Base-by-base conservation (phyloP, 1,140 invertebrate species). In the Uloborus diversus region DNA sequence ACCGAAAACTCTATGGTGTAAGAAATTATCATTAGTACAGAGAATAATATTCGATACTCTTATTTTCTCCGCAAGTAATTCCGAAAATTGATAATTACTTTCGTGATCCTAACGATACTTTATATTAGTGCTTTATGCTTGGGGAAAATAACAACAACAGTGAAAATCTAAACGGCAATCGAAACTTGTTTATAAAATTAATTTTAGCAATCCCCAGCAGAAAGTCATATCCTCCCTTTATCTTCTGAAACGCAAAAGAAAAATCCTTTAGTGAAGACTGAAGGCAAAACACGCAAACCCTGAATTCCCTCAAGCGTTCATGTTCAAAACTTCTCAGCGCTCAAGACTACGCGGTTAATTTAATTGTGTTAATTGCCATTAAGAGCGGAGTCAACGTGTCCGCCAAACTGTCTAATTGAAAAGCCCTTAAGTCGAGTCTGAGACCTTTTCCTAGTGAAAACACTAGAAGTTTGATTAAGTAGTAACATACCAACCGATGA, bases 391-490 rank as follows among this genome's bases (percentile, higher is more conserved):
- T 9, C 30, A n/a, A 20, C 20, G 13, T 33, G 20, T 27, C 35
- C 23, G 64, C 32, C 35, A 23, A 33, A 42, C 35, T 28, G 9
- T 42, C 20, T 57, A 70, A 70, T 70, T 57, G 68, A 70, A 70
- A 57, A 70, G 68, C 30, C 68, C 68, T 28, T 28, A 57, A 70
- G 68, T 70, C 68, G 64, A 32, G 27, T 32, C 30, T 32, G 37
- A 42, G 37, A n/a, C 37, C 17, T 42, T 17, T 17, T 13, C 37
- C 37, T 11, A 57, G 68, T 37, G 68, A 70, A 70, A 70, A 70
- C 68, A 70, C 23, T 28, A 28, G 25, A n/a, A 57, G 51, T 70
- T 70, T 70, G 68, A 70, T 70, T 70, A 70, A 70, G 68, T 70
- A 35, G 68, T 37, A 33, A 68, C 65, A 53, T 47, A n/a, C 37